Evolutionary conservation across 2,888 invertebrate species (phyloP), one percentile per base, ranked within the genome.

Genomic region (Lithophane socia): DNA sequence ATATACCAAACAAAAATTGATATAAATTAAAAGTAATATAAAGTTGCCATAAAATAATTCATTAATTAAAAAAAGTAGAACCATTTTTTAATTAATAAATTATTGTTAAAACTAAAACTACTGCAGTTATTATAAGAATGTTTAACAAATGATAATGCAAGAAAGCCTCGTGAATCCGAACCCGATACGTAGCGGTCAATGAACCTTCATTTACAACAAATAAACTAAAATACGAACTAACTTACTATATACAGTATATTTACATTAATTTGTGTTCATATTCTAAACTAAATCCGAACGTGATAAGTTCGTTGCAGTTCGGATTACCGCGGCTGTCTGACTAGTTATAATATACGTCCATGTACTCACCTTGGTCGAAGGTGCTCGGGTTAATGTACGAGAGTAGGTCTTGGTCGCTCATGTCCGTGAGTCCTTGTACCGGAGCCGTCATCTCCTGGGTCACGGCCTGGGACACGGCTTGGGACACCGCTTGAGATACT

Each of bases 321-420:
- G 85, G 87, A 87, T 74, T 69, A 61, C 75, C 77, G 81, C 64
- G 74, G 73, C 82, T 61, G 21, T 24, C 85, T 74, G 83, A 76
- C 84, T 89, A 82, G 88, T 83, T 90, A 84, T 91, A 94, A 86
- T 92, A 93, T 65, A 91, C 84, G 80, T 93, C 93, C 92, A 94
- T 91, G 90, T 93, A 96, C 97, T 96, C 97, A 98, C 98, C 97
- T 97, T 98, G 98, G 95, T 98, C 99, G 94, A 99, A 99, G 94
- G 98, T 98, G 97, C 98, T 98, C 71, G 99, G 98, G 97, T 99
- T 98, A 88, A 99, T 99, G 95, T 98, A 98, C 93, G 98, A 98
- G 88, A 99, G 97, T 88, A 99, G 97, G 95, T 99, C 99, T 94
- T 98, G 98, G 94, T 99, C 99, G 84, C 98, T 98, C 98, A 99